Evolutionary conservation across 2,888 invertebrate species (phyloP), one percentile per base, ranked within the genome.

Genomic region (Trichopria drosophilae): DNA sequence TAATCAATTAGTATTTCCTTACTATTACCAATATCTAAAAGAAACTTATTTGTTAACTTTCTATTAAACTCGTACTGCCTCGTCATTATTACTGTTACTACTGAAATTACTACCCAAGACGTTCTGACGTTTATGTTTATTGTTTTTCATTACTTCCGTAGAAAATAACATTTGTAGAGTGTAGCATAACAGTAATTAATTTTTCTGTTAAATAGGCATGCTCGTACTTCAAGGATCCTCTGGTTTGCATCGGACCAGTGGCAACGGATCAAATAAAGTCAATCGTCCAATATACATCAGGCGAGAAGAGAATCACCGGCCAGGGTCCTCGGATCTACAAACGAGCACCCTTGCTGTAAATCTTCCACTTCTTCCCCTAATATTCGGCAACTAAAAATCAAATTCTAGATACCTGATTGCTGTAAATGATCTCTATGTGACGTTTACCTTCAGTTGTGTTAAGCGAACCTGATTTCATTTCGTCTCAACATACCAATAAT

Each of bases 181-280:
- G n/a, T n/a, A n/a, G n/a, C n/a, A n/a, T n/a, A n/a, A n/a, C n/a
- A n/a, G n/a, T n/a, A n/a, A n/a, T n/a, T 15, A 12, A 9, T 56
- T 20, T 69, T 64, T 1, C 77, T 88, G n/a, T n/a, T n/a, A n/a
- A n/a, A n/a, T n/a, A n/a, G 88, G 86, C 87, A 60, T 93, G 93
- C 77, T 88, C 89, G n/a, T 93, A 92, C 77, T 93, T 92, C 84
- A 90, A 90, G 71, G 92, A 92, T 68, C 88, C 92, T 1, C 79
- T 91, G 37, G 87, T 89, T 15, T 93, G 93, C 80, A 88, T 93
- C 67, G 92, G 90, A 1, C 88, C 88, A 0, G 90, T 91, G 0
- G 89, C 89, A 6, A 84, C 85, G 2, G 89, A 89, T 66, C 88
- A 88, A 72, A 82, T 89, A 47, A 83, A 84, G 60, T 79, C 78